phyloP scores from a whole-genome alignment of 1,140 invertebrate genomes.

The Drosophila albomicans region DNA sequence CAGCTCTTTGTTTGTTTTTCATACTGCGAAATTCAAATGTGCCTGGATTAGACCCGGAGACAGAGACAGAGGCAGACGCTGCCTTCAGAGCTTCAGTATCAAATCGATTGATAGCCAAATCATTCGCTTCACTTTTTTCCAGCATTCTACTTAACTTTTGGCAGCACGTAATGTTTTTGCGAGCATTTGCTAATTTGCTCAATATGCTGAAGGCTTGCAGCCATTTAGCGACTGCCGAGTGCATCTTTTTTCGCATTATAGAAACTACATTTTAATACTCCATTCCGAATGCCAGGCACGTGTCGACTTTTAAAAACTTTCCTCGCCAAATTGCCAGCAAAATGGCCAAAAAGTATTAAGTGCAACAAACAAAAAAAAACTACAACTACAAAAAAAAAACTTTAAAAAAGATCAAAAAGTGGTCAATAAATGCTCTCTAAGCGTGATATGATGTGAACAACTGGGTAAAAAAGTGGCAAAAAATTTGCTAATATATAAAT shows the following conservation, averaged over 20 bases:
- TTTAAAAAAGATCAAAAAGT: neutral
- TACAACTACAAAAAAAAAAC: neutral
- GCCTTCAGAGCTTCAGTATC: neutral
- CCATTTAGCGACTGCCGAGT: conserved; percentile 40
- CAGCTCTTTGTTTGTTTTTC: conserved; percentile 31
- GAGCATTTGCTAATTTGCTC: conserved; percentile 46
- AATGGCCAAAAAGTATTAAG: conserved; percentile 12
- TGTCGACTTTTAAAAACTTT: conserved; percentile 40
- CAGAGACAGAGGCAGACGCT: conserved; percentile 6
- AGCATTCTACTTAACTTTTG: neutral
- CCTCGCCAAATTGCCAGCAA: conserved; percentile 8
- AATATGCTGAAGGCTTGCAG: conserved; percentile 48
- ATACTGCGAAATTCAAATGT: conserved; percentile 46
- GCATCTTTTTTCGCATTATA: conserved; percentile 30
- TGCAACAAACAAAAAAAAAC: neutral
- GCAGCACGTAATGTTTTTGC: conserved; percentile 32
- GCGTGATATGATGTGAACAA: neutral
- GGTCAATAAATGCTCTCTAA: neutral
- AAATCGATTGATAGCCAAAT: conserved; percentile 38
- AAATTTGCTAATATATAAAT: neutral
- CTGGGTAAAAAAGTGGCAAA: no score
- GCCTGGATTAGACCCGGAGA: conserved; percentile 40
- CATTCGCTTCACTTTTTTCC: conserved; percentile 5
- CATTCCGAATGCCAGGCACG: conserved; percentile 42
- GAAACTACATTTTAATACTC: conserved; percentile 49